Evolutionary conservation across 1,140 invertebrate species (phyloP).

Genomic region (Ceratina calcarata): DNA sequence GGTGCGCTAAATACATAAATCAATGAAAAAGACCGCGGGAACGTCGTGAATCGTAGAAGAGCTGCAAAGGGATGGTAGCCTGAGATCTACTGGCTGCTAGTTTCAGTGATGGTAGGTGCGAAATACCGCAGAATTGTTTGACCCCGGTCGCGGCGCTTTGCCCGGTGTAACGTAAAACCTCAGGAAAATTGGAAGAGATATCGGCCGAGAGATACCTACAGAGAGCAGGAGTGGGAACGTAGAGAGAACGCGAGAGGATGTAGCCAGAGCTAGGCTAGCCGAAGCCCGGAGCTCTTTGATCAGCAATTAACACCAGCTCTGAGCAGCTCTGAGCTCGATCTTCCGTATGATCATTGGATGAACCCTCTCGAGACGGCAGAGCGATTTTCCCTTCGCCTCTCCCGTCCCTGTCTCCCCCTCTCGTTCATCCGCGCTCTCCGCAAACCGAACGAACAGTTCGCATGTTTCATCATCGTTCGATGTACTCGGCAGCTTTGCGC

Average conservation of each 20-base stretch:
- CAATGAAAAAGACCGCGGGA: no score
- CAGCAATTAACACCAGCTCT: slow-evolving; percentile 67
- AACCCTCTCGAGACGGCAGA: slow-evolving; percentile 26
- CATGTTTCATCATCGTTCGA: slow-evolving; percentile 37
- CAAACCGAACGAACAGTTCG: slow-evolving; percentile 34
- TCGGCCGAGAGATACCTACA: slow-evolving; percentile 15
- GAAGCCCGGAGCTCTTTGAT: slow-evolving; percentile 62
- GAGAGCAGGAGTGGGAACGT: not conserved
- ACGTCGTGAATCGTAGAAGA: no score
- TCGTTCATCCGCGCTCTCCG: slow-evolving; percentile 1
- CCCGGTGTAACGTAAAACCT: slow-evolving; percentile 50
- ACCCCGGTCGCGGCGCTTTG: slow-evolving; percentile 40
- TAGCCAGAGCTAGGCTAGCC: slow-evolving; percentile 2
- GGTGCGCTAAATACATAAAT: no score
- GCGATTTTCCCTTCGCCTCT: slow-evolving; percentile 47
- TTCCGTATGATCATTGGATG: slow-evolving; percentile 53
- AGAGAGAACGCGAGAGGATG: not conserved
- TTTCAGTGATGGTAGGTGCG: not conserved
- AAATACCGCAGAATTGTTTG: slow-evolving; percentile 48
- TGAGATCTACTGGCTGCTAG: no score
- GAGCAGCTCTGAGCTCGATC: slow-evolving; percentile 46
- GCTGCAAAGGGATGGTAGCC: no score
- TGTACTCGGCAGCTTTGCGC: slow-evolving; percentile 21
- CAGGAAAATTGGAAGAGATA: slow-evolving; percentile 43
- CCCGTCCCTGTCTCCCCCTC: no score